A percentile compares a stretch with the other conserved stretches of the same genome.
Conservation (phyloP, 2,797 vertebrate species). For the Falco rusticolus region DNA sequence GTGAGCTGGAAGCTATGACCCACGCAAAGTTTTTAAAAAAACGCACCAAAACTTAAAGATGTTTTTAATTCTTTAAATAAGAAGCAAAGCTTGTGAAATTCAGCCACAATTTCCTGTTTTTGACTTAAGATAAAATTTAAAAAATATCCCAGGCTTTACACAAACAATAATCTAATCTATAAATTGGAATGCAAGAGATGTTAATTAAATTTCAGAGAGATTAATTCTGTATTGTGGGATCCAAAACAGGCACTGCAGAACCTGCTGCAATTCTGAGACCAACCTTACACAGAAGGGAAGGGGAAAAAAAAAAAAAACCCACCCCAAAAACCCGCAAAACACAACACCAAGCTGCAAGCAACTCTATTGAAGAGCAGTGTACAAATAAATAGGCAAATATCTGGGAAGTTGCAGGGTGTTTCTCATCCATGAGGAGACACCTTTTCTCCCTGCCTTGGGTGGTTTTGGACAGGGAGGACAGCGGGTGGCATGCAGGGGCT, state of each 20-base stretch:
- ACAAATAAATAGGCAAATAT: background rate
- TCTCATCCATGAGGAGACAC: rapidly evolving
- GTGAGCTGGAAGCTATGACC: constrained; percentile 44
- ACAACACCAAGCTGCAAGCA: background rate
- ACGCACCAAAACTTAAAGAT: constrained; percentile 38
- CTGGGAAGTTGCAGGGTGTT: background rate
- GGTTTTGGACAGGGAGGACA: background rate
- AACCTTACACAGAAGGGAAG: background rate
- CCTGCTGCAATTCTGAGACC: constrained; percentile 38
- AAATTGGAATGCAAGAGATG: background rate
- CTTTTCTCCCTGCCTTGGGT: background rate
- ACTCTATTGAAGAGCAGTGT: background rate
- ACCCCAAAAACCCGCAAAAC: background rate
- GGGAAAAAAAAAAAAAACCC: background rate
- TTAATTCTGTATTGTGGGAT: background rate
- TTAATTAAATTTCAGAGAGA: constrained; percentile 18
- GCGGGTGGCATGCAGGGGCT: rapidly evolving
- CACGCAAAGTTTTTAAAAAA: constrained; percentile 23
- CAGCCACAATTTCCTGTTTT: constrained; percentile 73
- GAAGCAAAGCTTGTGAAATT: constrained; percentile 64
- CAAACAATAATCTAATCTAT: constrained; percentile 38
- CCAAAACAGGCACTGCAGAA: background rate
- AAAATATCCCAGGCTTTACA: background rate
- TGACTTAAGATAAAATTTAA: constrained; percentile 9
- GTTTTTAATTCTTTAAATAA: constrained; percentile 71